Conservation (phyloP, 1,140 invertebrate genomes). For the Ostrea denselamellosa region DNA sequence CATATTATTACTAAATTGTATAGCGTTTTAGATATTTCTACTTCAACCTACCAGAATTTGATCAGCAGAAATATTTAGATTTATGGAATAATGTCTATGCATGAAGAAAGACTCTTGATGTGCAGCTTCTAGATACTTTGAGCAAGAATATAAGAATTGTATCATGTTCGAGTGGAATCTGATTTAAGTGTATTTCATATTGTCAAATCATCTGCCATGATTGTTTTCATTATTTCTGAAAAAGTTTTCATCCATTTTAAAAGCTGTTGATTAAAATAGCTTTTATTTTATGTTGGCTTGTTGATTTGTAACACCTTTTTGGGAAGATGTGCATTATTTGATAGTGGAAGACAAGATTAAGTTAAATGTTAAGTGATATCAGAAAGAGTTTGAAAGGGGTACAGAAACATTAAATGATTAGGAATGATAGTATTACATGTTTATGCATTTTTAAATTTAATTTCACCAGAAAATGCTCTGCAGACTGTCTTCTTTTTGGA, state of each 20-base stretch:
- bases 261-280: constrained; percentile 35
- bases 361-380: too few species aligned
- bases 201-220: constrained; percentile 8
- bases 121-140: neutral
- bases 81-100: constrained; percentile 6
- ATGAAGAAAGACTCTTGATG: constrained; percentile 5
- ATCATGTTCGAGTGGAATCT: neutral
- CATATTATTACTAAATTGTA: constrained; percentile 25
- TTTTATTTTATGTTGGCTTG: neutral
- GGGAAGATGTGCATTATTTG: too few species aligned
- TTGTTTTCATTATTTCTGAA: constrained; percentile 11
- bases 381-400: too few species aligned
- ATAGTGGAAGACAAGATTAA: too few species aligned
- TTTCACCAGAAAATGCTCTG: too few species aligned
- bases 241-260: neutral
- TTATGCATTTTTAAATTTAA: too few species aligned
- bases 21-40: neutral
- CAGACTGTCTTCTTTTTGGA: too few species aligned
- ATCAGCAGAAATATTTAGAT: neutral
- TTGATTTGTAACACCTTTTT: neutral
- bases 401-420: too few species aligned
- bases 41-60: neutral
- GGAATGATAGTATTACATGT: too few species aligned
- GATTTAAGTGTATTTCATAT: neutral
- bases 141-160: neutral